Percentiles rank a stretch among this genome's conserved stretches.
Conservation (phyloP, 2,888 invertebrate species). For the Eumacrocentrus americanus region DNA sequence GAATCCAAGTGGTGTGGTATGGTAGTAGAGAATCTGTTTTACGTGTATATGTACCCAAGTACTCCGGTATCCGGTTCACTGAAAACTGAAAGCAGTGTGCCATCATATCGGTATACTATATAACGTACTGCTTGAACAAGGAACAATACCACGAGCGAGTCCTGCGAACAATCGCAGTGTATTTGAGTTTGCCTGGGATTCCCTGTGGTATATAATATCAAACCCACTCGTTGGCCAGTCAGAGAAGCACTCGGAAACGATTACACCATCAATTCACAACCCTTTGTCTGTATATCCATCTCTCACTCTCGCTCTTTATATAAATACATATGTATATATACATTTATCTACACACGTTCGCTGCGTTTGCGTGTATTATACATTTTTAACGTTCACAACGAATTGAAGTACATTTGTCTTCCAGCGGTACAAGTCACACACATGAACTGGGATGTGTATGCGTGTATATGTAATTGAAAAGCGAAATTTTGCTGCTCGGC, state of each 20-base stretch:
- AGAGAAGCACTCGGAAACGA: background rate
- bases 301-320: background rate
- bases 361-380: background rate
- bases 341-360: background rate
- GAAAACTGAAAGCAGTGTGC: conserved; percentile 3
- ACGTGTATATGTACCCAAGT: conserved; percentile 18
- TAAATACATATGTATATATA: background rate
- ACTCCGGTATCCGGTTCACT: conserved; percentile 12
- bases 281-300: background rate
- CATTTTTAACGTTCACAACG: background rate
- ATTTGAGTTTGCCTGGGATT: conserved; percentile 3
- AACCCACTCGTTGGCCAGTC: background rate
- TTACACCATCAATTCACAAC: background rate
- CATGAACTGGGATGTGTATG: background rate
- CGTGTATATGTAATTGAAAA: conserved; percentile 19
- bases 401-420: conserved; percentile 25
- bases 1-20: conserved; percentile 3
- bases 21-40: conserved; percentile 3
- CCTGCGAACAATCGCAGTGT: conserved; percentile 7
- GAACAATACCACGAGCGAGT: conserved; percentile 9
- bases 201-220: background rate
- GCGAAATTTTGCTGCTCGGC: conserved; percentile 20
- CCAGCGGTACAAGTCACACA: too few species aligned
- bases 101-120: background rate
- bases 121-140: conserved; percentile 12